Conservation (phyloP, 2,797 vertebrate species). For the Xenentodon cancila region DNA sequence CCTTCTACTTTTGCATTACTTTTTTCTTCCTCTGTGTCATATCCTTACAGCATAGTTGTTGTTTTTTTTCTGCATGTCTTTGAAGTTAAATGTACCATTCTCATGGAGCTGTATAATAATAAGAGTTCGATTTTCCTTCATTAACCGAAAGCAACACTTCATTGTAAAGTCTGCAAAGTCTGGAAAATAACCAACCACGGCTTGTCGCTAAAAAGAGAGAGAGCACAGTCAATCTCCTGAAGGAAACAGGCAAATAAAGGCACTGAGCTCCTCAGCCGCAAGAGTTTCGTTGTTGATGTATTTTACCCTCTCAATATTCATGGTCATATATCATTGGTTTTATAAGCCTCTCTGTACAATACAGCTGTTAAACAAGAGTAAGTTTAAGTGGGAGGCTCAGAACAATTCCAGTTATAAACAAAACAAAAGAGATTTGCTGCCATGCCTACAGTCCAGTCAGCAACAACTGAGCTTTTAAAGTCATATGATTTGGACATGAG, state of each 20-base stretch:
- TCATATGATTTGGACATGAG: slow-evolving; percentile 49
- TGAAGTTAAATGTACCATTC: neutral
- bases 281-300: slow-evolving; percentile 40
- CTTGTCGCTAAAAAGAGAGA: slow-evolving; percentile 1
- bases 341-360: slow-evolving; percentile 51
- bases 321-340: slow-evolving; percentile 67
- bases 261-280: slow-evolving; percentile 24
- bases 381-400: slow-evolving; percentile 43
- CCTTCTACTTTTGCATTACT: too few relatives aligned
- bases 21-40: neutral
- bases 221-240: slow-evolving; percentile 9
- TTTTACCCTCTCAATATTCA: slow-evolving; percentile 38
- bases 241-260: slow-evolving; percentile 49
- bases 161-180: slow-evolving; percentile 39
- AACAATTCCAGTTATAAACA: slow-evolving; percentile 53
- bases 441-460: slow-evolving; percentile 19
- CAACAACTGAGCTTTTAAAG: slow-evolving; percentile 47
- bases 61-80: neutral
- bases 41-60: neutral
- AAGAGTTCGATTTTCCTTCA: slow-evolving; percentile 2
- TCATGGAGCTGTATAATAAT: slow-evolving; percentile 15
- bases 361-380: slow-evolving; percentile 64
- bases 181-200: slow-evolving; percentile 19
- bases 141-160: slow-evolving; percentile 17
- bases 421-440: slow-evolving; percentile 18